A percentile compares a stretch with the other conserved stretches of the same genome.
Evolutionary conservation across 1,140 invertebrate species (phyloP).

Genomic region (Trichonephila clavata): DNA sequence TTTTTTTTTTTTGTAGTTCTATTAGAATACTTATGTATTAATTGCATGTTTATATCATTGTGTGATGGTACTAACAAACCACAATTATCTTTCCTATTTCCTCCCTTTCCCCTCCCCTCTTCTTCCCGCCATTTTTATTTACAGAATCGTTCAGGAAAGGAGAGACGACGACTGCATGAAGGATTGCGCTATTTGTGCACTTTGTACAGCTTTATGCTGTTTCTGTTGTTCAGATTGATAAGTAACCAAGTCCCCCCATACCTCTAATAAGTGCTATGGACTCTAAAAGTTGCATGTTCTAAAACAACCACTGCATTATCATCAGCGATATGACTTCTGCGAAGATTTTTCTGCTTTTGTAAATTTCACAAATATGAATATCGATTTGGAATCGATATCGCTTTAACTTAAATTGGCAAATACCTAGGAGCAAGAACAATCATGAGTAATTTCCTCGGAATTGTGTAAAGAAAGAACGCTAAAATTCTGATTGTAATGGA

Average conservation of each 20-base stretch:
- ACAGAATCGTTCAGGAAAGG: constrained; percentile 62
- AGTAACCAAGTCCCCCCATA: neutral
- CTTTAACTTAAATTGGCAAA: too few species aligned
- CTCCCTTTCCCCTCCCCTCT: constrained; percentile 9
- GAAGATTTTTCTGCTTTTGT: too few species aligned
- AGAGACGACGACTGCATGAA: constrained; percentile 53
- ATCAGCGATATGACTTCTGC: too few species aligned
- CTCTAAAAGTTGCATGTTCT: too few species aligned
- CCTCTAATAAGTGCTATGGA: neutral
- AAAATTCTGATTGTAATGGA: too few species aligned
- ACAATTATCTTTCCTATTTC: neutral
- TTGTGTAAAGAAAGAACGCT: too few species aligned
- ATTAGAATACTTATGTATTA: neutral
- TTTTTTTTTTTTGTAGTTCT: too few species aligned
- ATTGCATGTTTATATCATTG: neutral
- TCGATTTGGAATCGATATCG: too few species aligned
- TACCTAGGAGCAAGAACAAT: too few species aligned
- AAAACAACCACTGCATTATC: too few species aligned
- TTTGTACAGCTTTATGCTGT: constrained; percentile 56
- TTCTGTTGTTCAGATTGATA: constrained; percentile 46
- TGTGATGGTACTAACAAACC: neutral
- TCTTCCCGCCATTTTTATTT: constrained; percentile 25
- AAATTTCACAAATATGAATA: too few species aligned
- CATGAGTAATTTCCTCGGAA: too few species aligned
- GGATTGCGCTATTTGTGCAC: constrained; percentile 62